phyloP scores from a whole-genome alignment of 2,113 vertebrate species.

The Clarias magur region DNA sequence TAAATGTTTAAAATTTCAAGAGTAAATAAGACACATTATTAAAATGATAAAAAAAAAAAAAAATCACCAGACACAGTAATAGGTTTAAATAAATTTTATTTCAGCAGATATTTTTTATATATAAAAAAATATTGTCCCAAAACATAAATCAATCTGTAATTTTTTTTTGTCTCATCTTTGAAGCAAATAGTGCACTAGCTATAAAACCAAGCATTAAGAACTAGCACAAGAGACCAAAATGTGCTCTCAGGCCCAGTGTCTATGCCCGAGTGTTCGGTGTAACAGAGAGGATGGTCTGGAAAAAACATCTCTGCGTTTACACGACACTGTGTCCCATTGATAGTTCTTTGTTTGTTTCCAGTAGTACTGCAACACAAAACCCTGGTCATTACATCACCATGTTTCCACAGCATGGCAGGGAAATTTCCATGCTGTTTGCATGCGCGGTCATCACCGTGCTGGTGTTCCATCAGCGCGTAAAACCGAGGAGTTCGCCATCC shows the following conservation, averaged over 20 bases:
- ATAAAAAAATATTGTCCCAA: background rate
- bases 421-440: background rate
- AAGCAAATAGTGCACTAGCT: background rate
- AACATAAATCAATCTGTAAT: background rate
- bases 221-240: background rate
- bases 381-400: background rate
- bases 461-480: conserved; percentile 9
- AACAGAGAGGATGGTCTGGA: background rate
- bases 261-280: background rate
- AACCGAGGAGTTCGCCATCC: background rate
- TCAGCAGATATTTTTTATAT: background rate
- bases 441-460: background rate
- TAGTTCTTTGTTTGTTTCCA: background rate
- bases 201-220: background rate
- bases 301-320: background rate
- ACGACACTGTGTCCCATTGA: background rate
- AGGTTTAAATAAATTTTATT: background rate
- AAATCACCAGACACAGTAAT: background rate
- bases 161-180: background rate
- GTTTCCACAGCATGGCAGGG: background rate
- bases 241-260: too few relatives aligned
- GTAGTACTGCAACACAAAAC: conserved; percentile 3
- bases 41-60: background rate
- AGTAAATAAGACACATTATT: background rate
- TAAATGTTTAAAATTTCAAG: background rate